Percentiles rank a stretch among this genome's conserved stretches.
These are phyloP conservation scores for Aptenodytes forsteri DNA, from an alignment of 2,113 vertebrate species.

Conservation along the genomic window DNA sequence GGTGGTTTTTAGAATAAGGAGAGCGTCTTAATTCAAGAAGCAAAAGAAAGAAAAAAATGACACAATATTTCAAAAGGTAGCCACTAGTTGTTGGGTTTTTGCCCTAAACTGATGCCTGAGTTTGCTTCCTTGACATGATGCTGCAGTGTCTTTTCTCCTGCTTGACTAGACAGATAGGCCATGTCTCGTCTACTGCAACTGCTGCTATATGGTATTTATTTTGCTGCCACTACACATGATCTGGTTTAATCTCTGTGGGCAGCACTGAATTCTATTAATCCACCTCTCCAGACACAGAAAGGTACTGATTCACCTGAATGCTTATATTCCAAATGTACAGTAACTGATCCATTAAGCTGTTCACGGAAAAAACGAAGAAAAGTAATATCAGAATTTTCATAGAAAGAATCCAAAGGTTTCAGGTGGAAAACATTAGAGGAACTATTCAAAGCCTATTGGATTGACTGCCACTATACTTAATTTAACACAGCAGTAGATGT, in stretches of 20 bases:
- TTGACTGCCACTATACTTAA: not conserved
- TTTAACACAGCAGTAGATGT: rapidly evolving
- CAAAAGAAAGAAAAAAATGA: not conserved
- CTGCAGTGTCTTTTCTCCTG: slow-evolving; percentile 19
- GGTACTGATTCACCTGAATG: not conserved
- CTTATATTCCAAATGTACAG: not conserved
- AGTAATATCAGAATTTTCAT: not conserved
- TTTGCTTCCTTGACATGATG: not conserved
- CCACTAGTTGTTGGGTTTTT: rapidly evolving
- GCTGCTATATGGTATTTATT: slow-evolving; percentile 23
- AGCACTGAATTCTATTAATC: slow-evolving; percentile 28
- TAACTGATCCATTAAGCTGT: not conserved
- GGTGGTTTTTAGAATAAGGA: not conserved
- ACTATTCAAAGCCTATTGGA: not conserved
- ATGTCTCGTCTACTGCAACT: not conserved
- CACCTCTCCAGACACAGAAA: not conserved
- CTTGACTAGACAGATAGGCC: slow-evolving; percentile 23
- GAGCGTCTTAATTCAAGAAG: not conserved
- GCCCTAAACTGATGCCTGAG: not conserved
- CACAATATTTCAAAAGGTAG: not conserved
- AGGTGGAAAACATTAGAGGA: not conserved
- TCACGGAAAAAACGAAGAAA: not conserved
- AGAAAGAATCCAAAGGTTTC: not conserved
- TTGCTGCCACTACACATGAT: slow-evolving; percentile 23
- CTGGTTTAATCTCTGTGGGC: slow-evolving; percentile 21